Base-by-base conservation (phyloP, 2,797 vertebrate genomes). In the Leontopithecus rosalia region DNA sequence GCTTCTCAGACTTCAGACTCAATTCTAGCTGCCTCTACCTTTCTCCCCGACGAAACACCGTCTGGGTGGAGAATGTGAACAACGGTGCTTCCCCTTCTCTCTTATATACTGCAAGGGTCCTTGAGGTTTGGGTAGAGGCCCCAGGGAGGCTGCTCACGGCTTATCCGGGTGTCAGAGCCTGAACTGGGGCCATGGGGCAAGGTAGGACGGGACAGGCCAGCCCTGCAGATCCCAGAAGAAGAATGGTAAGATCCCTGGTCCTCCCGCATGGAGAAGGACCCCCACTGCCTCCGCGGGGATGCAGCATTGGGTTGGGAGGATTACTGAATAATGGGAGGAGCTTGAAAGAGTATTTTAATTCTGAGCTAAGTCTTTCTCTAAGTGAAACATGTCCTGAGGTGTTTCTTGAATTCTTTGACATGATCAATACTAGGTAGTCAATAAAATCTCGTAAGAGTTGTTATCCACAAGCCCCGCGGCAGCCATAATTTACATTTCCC, bases 11-110 rank as follows among this genome's bases (percentile, higher is more conserved):
- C 46, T 96, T 97, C 72, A 84, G 73, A 61, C 17, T 41, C 3
- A 92, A 92, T 91, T 96, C 89, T 90, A 96, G 89, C 83, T n/a
- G 55, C 80, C 73, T 94, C 79, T 93, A 88, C 24, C 64, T 70
- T 57, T 80, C 75, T 33, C 9, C 33, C 81, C 50, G 17, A 43
- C 64, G 55, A 77, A 94, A 94, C 33, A 75, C 30, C 33, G 26
- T 77, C 94, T 82, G 77, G 90, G 82, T 88, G 67, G 70, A 90
- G 75, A 79, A 52, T 61, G 41, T 67, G 67, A 84, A 76, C 30
- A 48, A 57, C n/a, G 46, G 26, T 0, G 75, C 75, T 36, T 94
- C 76, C 86, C 26, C 17, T 57, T 83, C 76, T 72, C 46, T n/a
- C 39, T 86, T 80, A 75, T 17, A 41, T 13, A 46, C n/a, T 13